Evolutionary conservation across 2,888 invertebrate genomes (phyloP).

Genomic region (Drosophila peninsularis): DNA sequence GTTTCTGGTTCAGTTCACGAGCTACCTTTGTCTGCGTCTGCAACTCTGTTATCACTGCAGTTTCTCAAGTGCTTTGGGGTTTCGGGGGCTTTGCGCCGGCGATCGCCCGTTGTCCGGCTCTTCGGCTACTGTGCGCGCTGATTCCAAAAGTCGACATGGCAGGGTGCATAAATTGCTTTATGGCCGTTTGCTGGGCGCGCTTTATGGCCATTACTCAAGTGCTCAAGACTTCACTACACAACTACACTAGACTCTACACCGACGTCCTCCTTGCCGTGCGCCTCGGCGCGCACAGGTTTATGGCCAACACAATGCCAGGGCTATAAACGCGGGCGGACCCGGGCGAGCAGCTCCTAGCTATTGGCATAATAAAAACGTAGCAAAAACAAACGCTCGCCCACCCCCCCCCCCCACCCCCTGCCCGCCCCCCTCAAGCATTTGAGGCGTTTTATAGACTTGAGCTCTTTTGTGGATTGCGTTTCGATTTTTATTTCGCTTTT

Average conservation of each 20-base stretch:
- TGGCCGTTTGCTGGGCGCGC: slow-evolving; percentile 70
- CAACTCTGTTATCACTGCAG: slow-evolving; percentile 70
- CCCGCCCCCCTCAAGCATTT: no score
- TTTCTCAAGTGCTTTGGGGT: slow-evolving; percentile 60
- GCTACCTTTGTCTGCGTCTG: slow-evolving; percentile 6
- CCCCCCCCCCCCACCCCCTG: background rate
- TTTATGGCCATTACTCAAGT: slow-evolving; percentile 81
- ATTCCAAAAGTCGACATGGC: slow-evolving; percentile 72
- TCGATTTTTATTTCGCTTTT: slow-evolving; percentile 57
- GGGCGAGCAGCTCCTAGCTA: slow-evolving; percentile 60
- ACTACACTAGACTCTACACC: slow-evolving; percentile 13
- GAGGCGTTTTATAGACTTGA: slow-evolving; percentile 53
- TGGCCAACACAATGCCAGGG: slow-evolving; percentile 65
- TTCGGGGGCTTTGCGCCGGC: slow-evolving; percentile 18
- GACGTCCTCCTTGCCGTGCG: background rate
- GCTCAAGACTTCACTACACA: slow-evolving; percentile 61
- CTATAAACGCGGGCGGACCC: slow-evolving; percentile 66
- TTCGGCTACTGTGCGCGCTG: slow-evolving; percentile 74
- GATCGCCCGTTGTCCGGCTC: slow-evolving; percentile 26
- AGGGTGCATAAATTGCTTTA: slow-evolving; percentile 79
- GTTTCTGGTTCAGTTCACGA: slow-evolving; percentile 1
- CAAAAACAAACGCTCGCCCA: slow-evolving; percentile 57
- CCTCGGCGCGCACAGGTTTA: slow-evolving; percentile 55
- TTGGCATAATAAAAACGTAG: slow-evolving; percentile 75
- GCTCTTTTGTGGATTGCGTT: slow-evolving; percentile 62